Base-by-base conservation (phyloP, 2,888 invertebrate species). In the Aleiodes alternator region DNA sequence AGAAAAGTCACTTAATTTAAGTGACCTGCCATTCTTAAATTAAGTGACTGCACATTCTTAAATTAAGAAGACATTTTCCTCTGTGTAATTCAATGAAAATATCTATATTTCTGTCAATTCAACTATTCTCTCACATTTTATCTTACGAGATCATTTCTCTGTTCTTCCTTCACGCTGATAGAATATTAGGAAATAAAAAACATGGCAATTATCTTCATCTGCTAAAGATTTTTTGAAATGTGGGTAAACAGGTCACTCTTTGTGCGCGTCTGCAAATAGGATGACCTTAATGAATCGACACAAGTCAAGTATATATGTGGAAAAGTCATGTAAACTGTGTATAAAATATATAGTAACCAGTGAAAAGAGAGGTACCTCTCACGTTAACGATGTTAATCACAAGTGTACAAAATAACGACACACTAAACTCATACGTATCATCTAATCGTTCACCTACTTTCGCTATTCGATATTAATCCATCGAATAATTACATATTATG, bases 271-370 rank as follows among this genome's bases (percentile, higher is more conserved):
- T 55, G 69, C 66, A 73, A 71, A 73, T 72, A 77, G 64, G 69
- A 75, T 75, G 74, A 77, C 72, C 78, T 75, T 76, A 77, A 78
- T 78, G 76, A 80, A 78, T 75, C 73, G 71, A 55, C 64, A 57
- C 64, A 23, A 50, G 68, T 29, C 12, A 69, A n/a, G 66, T 72
- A 59, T 69, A 55, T 48, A 57, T 12, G 69, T 51, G 70, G 72
- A 68, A 71, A 66, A 66, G 31, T 56, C 56, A 57, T 69, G 72
- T 73, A 72, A 43, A 16, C 51, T 53, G 59, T 48, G 11, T 43
- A 23, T 23, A 12, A 64, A 29, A 48, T 64, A 43, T 48, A 64
- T 64, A 61, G 23, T 69, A 38, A 38, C 4, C 48, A 50, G 48
- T 66, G 38, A 61, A 12, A 75, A 64, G 61, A 76, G 59, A 68